A percentile compares a stretch with the other conserved stretches of the same genome.
These are phyloP conservation scores for Trididemnum clinides DNA, from an alignment of 23 tunicate genomes.

Conservation along the genomic window DNA sequence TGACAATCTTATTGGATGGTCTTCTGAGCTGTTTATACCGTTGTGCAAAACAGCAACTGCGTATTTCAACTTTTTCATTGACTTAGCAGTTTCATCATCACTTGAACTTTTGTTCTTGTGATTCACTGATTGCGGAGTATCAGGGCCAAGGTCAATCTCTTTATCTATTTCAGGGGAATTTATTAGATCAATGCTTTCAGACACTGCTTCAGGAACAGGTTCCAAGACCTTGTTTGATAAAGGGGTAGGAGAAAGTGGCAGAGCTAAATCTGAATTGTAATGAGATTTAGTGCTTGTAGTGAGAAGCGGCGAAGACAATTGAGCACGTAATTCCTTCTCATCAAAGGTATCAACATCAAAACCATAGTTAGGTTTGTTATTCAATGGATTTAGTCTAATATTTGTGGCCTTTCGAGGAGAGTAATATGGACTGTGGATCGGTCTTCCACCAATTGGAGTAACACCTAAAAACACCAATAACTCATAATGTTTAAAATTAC, in stretches of 20 bases:
- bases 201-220: neutral
- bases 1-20: slow-evolving; percentile 8
- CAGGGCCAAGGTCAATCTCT: too few relatives aligned
- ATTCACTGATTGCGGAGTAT: too few relatives aligned
- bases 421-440: neutral
- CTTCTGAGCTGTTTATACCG: too few relatives aligned
- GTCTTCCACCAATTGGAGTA: slow-evolving; percentile 32
- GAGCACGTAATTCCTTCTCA: neutral
- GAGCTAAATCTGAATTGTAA: neutral
- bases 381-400: slow-evolving; percentile 39
- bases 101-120: too few relatives aligned
- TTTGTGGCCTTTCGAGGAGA: slow-evolving; percentile 38
- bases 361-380: neutral
- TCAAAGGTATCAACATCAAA: neutral
- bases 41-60: too few relatives aligned
- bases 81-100: too few relatives aligned
- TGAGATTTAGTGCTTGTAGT: slow-evolving; percentile 21
- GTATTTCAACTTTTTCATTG: too few relatives aligned
- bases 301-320: slow-evolving; percentile 1
- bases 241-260: neutral
- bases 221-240: neutral
- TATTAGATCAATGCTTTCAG: slow-evolving; percentile 1
- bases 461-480: slow-evolving; percentile 22
- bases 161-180: too few relatives aligned
- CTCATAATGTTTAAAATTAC: too few relatives aligned